Conservation (phyloP, 2,113 vertebrate species). For the Nibea coibor region DNA sequence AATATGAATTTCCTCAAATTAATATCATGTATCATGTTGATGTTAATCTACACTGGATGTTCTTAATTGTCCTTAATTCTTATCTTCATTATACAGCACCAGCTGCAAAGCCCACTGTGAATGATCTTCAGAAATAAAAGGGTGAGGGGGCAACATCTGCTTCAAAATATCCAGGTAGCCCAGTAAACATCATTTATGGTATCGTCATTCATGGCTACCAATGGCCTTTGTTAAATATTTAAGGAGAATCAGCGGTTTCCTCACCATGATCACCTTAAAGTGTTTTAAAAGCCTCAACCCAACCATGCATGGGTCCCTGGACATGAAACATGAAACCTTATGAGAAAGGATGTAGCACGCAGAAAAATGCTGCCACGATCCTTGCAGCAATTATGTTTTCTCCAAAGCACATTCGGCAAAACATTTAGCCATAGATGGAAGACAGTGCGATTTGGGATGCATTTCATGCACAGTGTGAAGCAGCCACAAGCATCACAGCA, state of each 20-base stretch:
- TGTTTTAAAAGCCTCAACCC: neutral
- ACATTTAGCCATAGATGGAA: neutral
- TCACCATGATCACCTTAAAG: neutral
- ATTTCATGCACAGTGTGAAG: neutral
- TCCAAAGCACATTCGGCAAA: neutral
- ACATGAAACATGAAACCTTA: neutral
- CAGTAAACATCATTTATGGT: neutral
- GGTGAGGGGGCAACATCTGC: neutral
- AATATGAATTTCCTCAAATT: neutral
- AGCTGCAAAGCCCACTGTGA: neutral
- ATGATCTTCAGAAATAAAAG: too few relatives aligned
- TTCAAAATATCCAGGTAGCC: neutral
- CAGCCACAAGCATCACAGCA: neutral
- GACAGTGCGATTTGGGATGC: neutral
- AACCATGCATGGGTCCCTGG: neutral
- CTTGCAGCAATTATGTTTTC: neutral
- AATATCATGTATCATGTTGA: neutral
- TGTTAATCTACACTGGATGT: neutral
- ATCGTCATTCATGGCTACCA: too few relatives aligned
- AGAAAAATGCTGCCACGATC: neutral
- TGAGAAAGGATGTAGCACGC: neutral
- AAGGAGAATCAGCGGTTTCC: neutral
- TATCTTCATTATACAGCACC: neutral
- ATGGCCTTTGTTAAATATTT: neutral
- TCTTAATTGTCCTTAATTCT: too few relatives aligned